Evolutionary conservation across 2,113 vertebrate species (phyloP).

Genomic region (Erinaceus europaeus): DNA sequence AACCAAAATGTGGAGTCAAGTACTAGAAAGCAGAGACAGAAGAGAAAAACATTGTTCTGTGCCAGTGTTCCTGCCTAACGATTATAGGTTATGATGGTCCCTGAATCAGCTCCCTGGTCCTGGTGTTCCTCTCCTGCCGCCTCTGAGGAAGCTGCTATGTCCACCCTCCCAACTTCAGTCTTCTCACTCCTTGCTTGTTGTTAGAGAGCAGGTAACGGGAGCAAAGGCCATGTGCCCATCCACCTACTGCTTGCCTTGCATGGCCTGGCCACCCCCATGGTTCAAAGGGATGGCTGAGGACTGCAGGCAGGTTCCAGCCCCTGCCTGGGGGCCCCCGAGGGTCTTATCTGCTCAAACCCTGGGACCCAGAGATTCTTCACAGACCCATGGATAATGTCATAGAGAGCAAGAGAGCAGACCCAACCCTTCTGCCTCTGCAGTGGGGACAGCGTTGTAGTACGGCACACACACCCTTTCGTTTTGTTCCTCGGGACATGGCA

Average conservation of each 20-base stretch:
- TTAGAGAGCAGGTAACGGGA: background rate
- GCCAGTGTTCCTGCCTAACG: too few species aligned
- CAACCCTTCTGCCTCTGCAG: background rate
- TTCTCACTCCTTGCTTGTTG: background rate
- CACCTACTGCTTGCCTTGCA: too few species aligned
- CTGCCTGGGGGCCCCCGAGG: too few species aligned
- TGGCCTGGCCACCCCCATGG: too few species aligned
- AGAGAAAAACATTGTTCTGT: background rate
- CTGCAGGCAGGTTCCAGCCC: too few species aligned
- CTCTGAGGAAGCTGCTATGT: accelerated
- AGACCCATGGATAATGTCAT: too few species aligned
- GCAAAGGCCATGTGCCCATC: too few species aligned
- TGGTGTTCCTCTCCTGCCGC: background rate
- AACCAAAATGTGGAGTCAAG: background rate
- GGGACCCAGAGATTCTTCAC: background rate
- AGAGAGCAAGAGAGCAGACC: background rate
- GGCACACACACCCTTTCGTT: accelerated
- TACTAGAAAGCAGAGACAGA: background rate
- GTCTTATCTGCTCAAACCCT: background rate
- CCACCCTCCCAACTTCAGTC: background rate
- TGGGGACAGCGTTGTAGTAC: background rate
- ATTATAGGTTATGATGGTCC: background rate
- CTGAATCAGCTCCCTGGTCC: background rate
- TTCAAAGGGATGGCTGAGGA: too few species aligned
- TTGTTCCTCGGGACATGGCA: background rate